Percentiles rank a stretch among this genome's conserved stretches.
phyloP scores from a whole-genome alignment of 2,113 vertebrate genomes.

The Nycticorax nycticorax region DNA sequence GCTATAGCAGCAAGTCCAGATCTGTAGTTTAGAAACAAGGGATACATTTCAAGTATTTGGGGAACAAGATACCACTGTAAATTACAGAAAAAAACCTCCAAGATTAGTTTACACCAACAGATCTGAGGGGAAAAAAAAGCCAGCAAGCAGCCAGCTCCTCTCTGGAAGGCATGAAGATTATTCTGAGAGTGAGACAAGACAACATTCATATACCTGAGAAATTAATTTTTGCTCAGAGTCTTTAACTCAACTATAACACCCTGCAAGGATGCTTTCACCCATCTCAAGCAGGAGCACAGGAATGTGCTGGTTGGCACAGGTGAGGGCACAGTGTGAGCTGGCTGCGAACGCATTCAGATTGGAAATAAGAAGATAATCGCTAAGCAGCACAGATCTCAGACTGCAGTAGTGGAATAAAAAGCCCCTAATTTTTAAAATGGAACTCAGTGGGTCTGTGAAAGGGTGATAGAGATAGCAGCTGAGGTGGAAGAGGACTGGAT shows the following conservation, averaged over 20 bases:
- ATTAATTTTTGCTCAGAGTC: neutral
- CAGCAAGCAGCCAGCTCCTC: neutral
- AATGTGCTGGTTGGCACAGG: neutral
- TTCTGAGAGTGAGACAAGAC: neutral
- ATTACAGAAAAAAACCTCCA: neutral
- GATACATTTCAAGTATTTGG: neutral
- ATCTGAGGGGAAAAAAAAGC: neutral
- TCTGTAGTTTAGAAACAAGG: neutral
- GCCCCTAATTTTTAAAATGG: neutral
- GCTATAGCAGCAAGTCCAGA: neutral
- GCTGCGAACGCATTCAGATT: neutral
- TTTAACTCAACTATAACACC: neutral
- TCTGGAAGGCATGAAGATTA: neutral
- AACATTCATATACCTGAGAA: neutral
- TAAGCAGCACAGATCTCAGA: neutral
- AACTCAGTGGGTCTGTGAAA: neutral
- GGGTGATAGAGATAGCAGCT: neutral
- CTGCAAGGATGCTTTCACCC: neutral
- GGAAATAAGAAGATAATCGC: neutral
- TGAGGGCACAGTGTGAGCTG: neutral
- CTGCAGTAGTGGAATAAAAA: neutral
- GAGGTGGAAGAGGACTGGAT: neutral
- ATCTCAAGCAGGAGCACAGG: neutral
- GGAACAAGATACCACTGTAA: neutral
- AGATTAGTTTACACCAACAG: neutral